These are phyloP conservation scores for Melitaea athalia DNA, from an alignment of 2,888 invertebrate genomes.

Conservation along the genomic window DNA sequence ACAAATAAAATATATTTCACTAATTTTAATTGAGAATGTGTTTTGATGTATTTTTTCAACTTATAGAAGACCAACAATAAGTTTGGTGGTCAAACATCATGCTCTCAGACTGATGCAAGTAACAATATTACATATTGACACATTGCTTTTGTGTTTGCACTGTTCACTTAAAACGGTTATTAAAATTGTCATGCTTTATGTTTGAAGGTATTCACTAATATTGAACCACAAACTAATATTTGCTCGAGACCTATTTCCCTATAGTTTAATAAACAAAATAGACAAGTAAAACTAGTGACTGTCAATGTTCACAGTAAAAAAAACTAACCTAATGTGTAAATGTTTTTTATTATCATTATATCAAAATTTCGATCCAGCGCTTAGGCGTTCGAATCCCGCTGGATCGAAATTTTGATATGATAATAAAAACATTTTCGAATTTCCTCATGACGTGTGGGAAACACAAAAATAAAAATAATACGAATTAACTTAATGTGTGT, in stretches of 20 bases:
- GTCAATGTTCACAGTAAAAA: neutral
- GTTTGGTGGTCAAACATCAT: slow-evolving; percentile 65
- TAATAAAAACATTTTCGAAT: too few species aligned
- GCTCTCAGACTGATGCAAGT: slow-evolving; percentile 81
- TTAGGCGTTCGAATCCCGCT: too few species aligned
- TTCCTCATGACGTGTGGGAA: too few species aligned
- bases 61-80: slow-evolving; percentile 81
- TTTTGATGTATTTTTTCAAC: slow-evolving; percentile 53
- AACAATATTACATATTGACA: slow-evolving; percentile 66
- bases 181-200: slow-evolving; percentile 31
- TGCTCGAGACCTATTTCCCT: neutral
- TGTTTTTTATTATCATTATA: too few species aligned
- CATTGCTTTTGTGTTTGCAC: slow-evolving; percentile 69
- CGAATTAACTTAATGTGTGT: too few species aligned
- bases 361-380: too few species aligned
- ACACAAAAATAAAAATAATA: too few species aligned
- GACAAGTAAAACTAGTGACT: neutral
- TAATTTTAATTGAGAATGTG: slow-evolving; percentile 26
- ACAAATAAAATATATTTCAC: neutral
- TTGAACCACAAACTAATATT: slow-evolving; percentile 20
- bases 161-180: slow-evolving; percentile 42
- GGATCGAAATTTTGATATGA: too few species aligned
- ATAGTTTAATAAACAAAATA: neutral
- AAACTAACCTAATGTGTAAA: too few species aligned
- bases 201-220: slow-evolving; percentile 22